phyloP scores from a whole-genome alignment of 2,888 invertebrate species.

The Mesochorus sp. region DNA sequence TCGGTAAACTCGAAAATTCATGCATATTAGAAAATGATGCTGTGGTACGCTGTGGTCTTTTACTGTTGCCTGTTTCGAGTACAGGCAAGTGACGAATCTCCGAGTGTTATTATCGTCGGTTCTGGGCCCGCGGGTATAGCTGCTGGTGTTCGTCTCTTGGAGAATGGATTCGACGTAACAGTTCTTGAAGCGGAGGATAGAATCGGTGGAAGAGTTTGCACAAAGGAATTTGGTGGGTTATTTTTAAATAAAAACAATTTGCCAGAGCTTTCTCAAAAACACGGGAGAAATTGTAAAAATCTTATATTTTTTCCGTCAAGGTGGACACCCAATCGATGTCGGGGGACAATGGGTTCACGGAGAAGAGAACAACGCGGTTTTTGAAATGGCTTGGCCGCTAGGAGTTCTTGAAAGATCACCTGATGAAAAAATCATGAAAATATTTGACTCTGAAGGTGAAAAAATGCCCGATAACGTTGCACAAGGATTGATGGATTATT shows the following conservation, averaged over 20 bases:
- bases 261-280: too few relatives aligned
- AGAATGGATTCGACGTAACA: slow-evolving; percentile 81
- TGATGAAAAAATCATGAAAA: not conserved
- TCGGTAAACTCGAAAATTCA: not conserved
- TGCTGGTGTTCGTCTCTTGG: slow-evolving; percentile 82
- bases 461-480: slow-evolving; percentile 2
- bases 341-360: slow-evolving; percentile 76
- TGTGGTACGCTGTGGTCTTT: slow-evolving; percentile 12
- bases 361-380: slow-evolving; percentile 69
- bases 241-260: not conserved
- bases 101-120: slow-evolving; percentile 83
- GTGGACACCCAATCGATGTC: slow-evolving; percentile 69
- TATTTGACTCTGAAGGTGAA: slow-evolving; percentile 29
- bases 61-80: slow-evolving; percentile 23
- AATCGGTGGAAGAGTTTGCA: slow-evolving; percentile 82
- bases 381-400: slow-evolving; percentile 70
- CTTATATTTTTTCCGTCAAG: slow-evolving; percentile 52
- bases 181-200: slow-evolving; percentile 82
- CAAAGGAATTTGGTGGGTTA: slow-evolving; percentile 78
- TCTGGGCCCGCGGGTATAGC: slow-evolving; percentile 84
- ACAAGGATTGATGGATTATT: not conserved
- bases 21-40: slow-evolving; percentile 33
- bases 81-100: slow-evolving; percentile 12
- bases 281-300: not conserved
- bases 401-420: slow-evolving; percentile 64